These are phyloP conservation scores for Sycophila texana DNA, from an alignment of 2,888 invertebrate genomes.

Conservation along the genomic window DNA sequence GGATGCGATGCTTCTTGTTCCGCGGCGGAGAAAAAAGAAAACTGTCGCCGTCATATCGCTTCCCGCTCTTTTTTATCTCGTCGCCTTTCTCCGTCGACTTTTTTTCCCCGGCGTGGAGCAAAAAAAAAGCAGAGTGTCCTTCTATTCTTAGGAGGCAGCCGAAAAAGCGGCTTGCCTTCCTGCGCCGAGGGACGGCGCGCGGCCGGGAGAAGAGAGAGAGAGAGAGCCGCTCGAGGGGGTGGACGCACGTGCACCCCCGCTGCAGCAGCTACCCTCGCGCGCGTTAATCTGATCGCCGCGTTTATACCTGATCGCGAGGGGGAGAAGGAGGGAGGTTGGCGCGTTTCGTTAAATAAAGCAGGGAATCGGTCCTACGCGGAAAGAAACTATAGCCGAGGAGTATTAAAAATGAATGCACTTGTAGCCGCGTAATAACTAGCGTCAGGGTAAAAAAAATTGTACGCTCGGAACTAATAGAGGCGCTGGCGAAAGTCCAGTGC, in stretches of 20 bases:
- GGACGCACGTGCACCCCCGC: conserved; percentile 25
- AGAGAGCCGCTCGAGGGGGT: conserved; percentile 25
- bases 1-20: conserved; percentile 19
- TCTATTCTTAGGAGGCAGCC: conserved; percentile 41
- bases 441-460: conserved; percentile 27
- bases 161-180: conserved; percentile 24
- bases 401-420: conserved; percentile 28
- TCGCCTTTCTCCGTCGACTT: conserved; percentile 23
- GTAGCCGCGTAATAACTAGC: conserved; percentile 16
- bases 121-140: conserved; percentile 22
- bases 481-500: conserved; percentile 1
- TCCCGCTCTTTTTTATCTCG: conserved; percentile 3
- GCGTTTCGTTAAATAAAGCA: neutral
- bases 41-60: conserved; percentile 35
- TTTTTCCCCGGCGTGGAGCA: neutral
- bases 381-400: conserved; percentile 11
- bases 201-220: too few species aligned
- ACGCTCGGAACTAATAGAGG: conserved; percentile 3
- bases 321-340: too few species aligned
- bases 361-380: neutral
- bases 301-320: too few species aligned
- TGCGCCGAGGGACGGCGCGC: neutral
- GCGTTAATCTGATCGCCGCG: too few species aligned
- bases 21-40: conserved; percentile 25
- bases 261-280: conserved; percentile 15